Base-by-base conservation (phyloP, 2,797 vertebrate species). In the Falco naumanni region DNA sequence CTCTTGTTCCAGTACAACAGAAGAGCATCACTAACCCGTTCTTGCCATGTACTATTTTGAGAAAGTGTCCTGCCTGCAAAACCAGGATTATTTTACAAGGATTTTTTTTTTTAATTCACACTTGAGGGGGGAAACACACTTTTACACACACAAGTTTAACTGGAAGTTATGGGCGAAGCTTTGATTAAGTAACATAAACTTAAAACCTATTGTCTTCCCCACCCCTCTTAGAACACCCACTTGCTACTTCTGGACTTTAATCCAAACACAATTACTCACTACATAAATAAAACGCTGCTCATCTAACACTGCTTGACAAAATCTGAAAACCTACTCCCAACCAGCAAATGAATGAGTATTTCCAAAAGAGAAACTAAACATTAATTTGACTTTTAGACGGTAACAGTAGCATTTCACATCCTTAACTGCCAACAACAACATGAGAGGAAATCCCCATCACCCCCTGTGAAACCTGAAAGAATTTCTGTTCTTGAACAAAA, bases 331-430 rank as follows among this genome's bases (percentile, higher is more conserved):
- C 87, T 95, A 91, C 63, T 96, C 94, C 79, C 89, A 93, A 93
- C 79, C 90, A 96, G 91, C 64, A 97, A 95, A 94, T 81, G 76
- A 96, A 96, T 69, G 53, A 94, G 90, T 63, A 95, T 96, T 97
- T 97, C 95, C 95, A 92, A 94, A 97, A 95, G 94, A 97, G 95
- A 98, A 98, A 98, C 85, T 93, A 97, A 98, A 97, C 92, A 96
- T 97, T 97, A 97, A 97, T 95, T 96, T 91, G 87, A 96, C 84
- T 95, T 88, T 95, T 79, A 95, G 94, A 95, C 47, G 3, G 91
- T 89, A 97, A 97, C 96, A 97, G 96, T 96, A 97, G 96, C 96
- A 97, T 96, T 96, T 97, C 95, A 97, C 95, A 92, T 96, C 94
- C 95, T 93, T 96, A 94, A 97, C 94, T 96, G 94, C 96, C 95